Percentiles rank a stretch among this genome's conserved stretches.
Conservation (phyloP, 2,797 vertebrate species). For the Propithecus perrieri region DNA sequence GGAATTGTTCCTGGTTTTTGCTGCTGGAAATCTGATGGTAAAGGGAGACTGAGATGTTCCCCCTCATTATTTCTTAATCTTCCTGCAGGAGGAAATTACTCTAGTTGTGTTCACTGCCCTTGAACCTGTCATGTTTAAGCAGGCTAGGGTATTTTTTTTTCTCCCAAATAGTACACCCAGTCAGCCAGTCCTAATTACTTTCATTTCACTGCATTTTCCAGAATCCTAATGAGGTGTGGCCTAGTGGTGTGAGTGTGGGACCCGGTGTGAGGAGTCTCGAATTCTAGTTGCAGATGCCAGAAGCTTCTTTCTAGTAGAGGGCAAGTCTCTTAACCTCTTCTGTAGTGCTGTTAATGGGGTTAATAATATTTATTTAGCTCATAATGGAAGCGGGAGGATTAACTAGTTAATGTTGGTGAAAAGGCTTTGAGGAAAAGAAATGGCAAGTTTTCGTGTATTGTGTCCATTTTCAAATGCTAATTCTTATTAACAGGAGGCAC, state of each 20-base stretch:
- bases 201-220: slow-evolving; percentile 62
- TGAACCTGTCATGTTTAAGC: slow-evolving; percentile 60
- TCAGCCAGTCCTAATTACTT: slow-evolving; percentile 65
- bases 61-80: slow-evolving; percentile 70
- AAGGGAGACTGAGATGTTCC: not conserved
- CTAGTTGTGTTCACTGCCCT: slow-evolving; percentile 50
- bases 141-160: slow-evolving; percentile 53
- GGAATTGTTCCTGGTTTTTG: slow-evolving; percentile 40
- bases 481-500: slow-evolving; percentile 54
- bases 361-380: slow-evolving; percentile 59
- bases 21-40: slow-evolving; percentile 44
- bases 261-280: slow-evolving; percentile 8
- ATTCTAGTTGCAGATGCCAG: slow-evolving; percentile 30
- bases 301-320: slow-evolving; percentile 18
- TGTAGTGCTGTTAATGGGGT: not conserved
- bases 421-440: slow-evolving; percentile 39
- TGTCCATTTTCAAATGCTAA: slow-evolving; percentile 49
- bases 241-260: slow-evolving; percentile 37
- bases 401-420: slow-evolving; percentile 54
- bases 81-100: slow-evolving; percentile 53
- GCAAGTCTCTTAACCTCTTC: slow-evolving; percentile 36
- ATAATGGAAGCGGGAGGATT: slow-evolving; percentile 39
- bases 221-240: slow-evolving; percentile 67
- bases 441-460: slow-evolving; percentile 8
- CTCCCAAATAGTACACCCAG: slow-evolving; percentile 26